Percentiles rank a stretch among this genome's conserved stretches.
These are phyloP conservation scores for Drosophila equinoxialis DNA, from an alignment of 1,140 invertebrate genomes.

Conservation along the genomic window DNA sequence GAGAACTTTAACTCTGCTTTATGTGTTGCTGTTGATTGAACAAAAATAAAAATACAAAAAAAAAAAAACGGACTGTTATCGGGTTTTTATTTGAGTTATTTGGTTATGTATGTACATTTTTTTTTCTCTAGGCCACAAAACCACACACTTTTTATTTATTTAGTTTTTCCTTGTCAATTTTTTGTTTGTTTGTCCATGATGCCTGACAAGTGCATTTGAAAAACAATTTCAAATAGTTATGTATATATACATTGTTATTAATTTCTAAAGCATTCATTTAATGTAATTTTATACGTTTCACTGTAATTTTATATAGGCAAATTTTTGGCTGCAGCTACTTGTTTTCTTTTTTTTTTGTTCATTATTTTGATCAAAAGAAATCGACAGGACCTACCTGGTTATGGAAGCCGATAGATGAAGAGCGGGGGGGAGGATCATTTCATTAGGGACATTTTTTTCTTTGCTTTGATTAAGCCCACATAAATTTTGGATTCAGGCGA, in stretches of 20 bases:
- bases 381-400: constrained; percentile 63
- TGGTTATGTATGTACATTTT: constrained; percentile 36
- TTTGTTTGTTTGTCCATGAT: constrained; percentile 63
- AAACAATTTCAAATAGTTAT: constrained; percentile 19
- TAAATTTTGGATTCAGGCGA: constrained; percentile 34
- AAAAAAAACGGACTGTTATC: constrained; percentile 27
- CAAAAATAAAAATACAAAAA: constrained; percentile 9
- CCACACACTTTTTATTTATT: not conserved
- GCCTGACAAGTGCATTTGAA: constrained; percentile 55
- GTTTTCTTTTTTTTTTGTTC: constrained; percentile 20
- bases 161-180: constrained; percentile 42
- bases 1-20: constrained; percentile 35
- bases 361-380: constrained; percentile 41
- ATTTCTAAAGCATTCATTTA: constrained; percentile 17
- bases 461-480: constrained; percentile 62
- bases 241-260: not conserved
- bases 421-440: not conserved
- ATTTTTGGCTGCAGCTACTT: constrained; percentile 49
- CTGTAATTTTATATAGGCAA: constrained; percentile 70
- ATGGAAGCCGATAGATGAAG: not conserved
- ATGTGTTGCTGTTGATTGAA: constrained; percentile 48
- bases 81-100: constrained; percentile 39
- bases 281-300: constrained; percentile 63
- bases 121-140: constrained; percentile 52
- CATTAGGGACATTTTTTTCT: constrained; percentile 6